Evolutionary conservation across 1,140 invertebrate genomes (phyloP), one percentile per base, ranked within the genome.

Genomic region (Drosophila truncata): DNA sequence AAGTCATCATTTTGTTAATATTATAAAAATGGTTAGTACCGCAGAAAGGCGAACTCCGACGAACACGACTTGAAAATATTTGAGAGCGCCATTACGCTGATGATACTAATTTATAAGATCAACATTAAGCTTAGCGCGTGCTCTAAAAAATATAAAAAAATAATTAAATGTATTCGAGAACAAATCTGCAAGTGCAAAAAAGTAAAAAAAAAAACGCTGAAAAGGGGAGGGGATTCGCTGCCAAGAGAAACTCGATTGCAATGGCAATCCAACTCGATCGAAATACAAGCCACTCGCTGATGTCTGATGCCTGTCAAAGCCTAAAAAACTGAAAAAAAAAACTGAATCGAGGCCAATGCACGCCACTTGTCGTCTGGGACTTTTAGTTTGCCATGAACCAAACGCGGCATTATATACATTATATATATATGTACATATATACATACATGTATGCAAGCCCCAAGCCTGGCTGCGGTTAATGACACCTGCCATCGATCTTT

Each of bases 271-370:
- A 71, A 59, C 66, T 72, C 23, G 69, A 72, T 60, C 66, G 67
- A 25, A 72, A 72, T 70, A 33, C 66, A 71, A 71, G 52, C 31
- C 50, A 58, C 64, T 70, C 50, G 33, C 70, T 39, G 70, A 62
- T 63, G 71, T 41, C 70, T 74, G 71, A 74, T 63, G 67, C 70
- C 69, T 74, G 71, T 74, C 71, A 74, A 44, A 74, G 71, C 58
- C 69, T 52, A 46, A 74, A 74, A 64, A 39, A 41, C 54, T 37
- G 54, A 54, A 27, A 27, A 46, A 60, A 57, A 57, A 44, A 50
- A 63, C 61, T 29, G 57, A 72, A 74, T 74, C 71, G 71, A 63
- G 71, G 71, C 70, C 71, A 74, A 46, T 74, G 71, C 70, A 74
- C 71, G 71, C 58, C 33, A 74, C 66, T 71, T 72, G 66, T 72